phyloP scores from a whole-genome alignment of 92 coral and sea anemone species.

The Paragorgia papillata region DNA sequence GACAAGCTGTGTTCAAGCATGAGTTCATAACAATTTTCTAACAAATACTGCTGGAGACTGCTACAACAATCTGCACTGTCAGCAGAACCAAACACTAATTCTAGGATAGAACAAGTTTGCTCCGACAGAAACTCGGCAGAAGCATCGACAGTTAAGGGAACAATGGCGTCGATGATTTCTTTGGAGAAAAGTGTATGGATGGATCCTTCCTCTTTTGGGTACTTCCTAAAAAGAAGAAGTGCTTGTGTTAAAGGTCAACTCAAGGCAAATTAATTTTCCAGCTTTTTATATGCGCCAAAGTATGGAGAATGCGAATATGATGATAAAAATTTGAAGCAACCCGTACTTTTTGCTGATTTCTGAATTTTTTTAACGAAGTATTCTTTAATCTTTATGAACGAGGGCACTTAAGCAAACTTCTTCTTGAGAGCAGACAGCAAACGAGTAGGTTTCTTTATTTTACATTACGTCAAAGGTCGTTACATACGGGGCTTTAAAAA shows the following conservation, averaged over 20 bases:
- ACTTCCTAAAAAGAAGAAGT: constrained; percentile 58
- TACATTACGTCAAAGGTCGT: too few species aligned
- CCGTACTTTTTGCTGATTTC: too few species aligned
- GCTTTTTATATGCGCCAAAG: background rate
- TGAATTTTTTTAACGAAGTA: too few species aligned
- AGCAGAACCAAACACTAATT: constrained; percentile 76
- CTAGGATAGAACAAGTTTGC: constrained; percentile 68
- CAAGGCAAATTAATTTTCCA: too few species aligned
- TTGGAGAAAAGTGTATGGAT: constrained; percentile 67
- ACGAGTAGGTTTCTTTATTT: too few species aligned
- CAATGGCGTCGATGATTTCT: constrained; percentile 68
- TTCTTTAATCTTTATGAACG: too few species aligned
- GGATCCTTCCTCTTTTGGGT: constrained; percentile 84
- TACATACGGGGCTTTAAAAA: too few species aligned
- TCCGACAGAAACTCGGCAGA: constrained; percentile 89
- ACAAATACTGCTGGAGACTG: constrained; percentile 75
- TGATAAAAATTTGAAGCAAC: too few species aligned
- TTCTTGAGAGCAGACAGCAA: too few species aligned
- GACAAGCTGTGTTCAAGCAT: constrained; percentile 80
- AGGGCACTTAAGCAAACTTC: too few species aligned
- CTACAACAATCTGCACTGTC: constrained; percentile 79
- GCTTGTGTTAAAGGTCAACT: too few species aligned
- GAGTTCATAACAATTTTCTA: constrained; percentile 82
- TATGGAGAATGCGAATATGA: too few species aligned
- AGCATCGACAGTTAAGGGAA: constrained; percentile 84